Percentiles rank a stretch among this genome's conserved stretches.
phyloP scores from a whole-genome alignment of 2,113 vertebrate species.

The Oostethus manadensis region DNA sequence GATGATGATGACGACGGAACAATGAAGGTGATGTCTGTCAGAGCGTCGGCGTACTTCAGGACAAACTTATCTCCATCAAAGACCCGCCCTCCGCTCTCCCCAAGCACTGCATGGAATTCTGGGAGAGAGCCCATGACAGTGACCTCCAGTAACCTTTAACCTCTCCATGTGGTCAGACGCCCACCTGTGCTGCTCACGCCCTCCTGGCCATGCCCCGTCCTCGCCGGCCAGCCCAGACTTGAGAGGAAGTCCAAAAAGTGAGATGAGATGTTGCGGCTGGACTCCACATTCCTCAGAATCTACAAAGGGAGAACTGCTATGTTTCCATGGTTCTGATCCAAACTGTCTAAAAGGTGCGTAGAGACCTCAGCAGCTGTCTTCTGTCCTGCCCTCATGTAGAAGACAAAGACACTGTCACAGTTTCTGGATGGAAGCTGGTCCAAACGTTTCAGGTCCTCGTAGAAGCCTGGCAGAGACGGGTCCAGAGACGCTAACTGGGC shows the following conservation, averaged over 20 bases:
- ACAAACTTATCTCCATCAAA: slow-evolving; percentile 34
- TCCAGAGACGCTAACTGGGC: slow-evolving; percentile 89
- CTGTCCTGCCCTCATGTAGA: slow-evolving; percentile 90
- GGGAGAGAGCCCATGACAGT: not conserved
- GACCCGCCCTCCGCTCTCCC: slow-evolving; percentile 35
- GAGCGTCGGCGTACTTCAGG: slow-evolving; percentile 26
- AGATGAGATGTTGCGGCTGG: slow-evolving; percentile 75
- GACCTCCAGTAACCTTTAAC: not conserved
- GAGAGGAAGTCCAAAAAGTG: slow-evolving; percentile 84
- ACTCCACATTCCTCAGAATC: slow-evolving; percentile 90
- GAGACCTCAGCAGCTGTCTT: slow-evolving; percentile 84
- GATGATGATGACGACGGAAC: slow-evolving; percentile 21
- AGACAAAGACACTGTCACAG: slow-evolving; percentile 87
- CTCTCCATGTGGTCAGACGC: not conserved
- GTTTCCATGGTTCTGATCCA: not conserved
- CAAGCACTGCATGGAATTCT: slow-evolving; percentile 33
- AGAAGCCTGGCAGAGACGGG: slow-evolving; percentile 83
- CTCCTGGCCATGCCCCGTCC: slow-evolving; percentile 52
- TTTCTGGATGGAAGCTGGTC: slow-evolving; percentile 85
- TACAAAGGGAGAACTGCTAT: slow-evolving; percentile 35
- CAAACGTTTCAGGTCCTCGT: slow-evolving; percentile 82
- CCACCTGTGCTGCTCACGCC: not conserved
- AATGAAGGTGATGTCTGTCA: slow-evolving; percentile 36
- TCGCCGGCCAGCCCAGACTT: slow-evolving; percentile 85
- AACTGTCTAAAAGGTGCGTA: slow-evolving; percentile 11